Evolutionary conservation across 64 coral and sea anemone genomes (phyloP).

Genomic region (Montipora efflorescens): DNA sequence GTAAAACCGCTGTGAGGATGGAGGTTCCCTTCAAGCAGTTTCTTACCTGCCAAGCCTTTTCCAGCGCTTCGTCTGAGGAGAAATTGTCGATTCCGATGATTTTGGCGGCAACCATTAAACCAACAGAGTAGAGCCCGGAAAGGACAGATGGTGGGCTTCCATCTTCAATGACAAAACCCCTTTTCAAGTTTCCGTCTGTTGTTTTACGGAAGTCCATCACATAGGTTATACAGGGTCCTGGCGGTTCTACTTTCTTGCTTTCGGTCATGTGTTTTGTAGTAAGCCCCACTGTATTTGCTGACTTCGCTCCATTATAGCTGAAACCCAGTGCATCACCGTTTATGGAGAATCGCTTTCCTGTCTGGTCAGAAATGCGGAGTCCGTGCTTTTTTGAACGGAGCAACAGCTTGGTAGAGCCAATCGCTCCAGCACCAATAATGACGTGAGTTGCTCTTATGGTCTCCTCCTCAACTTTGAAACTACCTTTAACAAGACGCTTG

Average conservation of each 20-base stretch:
- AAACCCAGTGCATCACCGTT: conserved; percentile 59
- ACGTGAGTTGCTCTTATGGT: conserved; percentile 40
- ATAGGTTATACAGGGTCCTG: conserved; percentile 46
- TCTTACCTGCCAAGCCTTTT: conserved; percentile 53
- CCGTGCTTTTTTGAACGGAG: conserved; percentile 62
- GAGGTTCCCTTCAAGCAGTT: background rate
- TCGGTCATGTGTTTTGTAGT: conserved; percentile 8
- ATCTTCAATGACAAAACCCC: conserved; percentile 60
- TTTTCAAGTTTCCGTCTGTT: background rate
- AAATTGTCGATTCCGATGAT: conserved; percentile 39
- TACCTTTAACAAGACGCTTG: conserved; percentile 38
- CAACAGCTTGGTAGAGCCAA: conserved; percentile 71
- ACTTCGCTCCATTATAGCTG: conserved; percentile 57
- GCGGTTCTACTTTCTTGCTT: conserved; percentile 6
- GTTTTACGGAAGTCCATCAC: conserved; percentile 60
- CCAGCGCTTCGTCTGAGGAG: conserved; percentile 11
- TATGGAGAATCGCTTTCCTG: conserved; percentile 55
- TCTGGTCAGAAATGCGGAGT: conserved; percentile 35
- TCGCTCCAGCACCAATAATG: conserved; percentile 63
- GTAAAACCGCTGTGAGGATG: background rate
- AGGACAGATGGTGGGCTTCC: conserved; percentile 51
- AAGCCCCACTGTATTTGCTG: conserved; percentile 60
- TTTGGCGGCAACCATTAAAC: conserved; percentile 14
- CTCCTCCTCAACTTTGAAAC: conserved; percentile 46
- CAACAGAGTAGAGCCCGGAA: conserved; percentile 21